Evolutionary conservation across 2,888 invertebrate species (phyloP).

Genomic region (Diaprepes abbreviatus): DNA sequence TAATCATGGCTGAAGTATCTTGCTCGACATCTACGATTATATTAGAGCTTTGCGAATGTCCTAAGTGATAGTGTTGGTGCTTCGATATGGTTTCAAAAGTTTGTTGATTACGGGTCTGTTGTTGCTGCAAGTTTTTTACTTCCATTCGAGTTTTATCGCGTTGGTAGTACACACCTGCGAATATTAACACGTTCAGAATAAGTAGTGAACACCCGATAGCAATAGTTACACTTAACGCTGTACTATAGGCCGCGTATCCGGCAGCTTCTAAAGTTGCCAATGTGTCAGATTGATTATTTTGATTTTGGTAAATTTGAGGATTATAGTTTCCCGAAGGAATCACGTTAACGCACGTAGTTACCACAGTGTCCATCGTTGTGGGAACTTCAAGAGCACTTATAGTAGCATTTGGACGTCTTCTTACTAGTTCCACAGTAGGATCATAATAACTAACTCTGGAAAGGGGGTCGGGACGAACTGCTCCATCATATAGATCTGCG

Average conservation of each 20-base stretch:
- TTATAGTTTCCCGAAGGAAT: conserved; percentile 67
- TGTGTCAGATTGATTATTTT: conserved; percentile 81
- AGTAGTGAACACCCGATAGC: conserved; percentile 86
- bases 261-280: conserved; percentile 85
- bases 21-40: conserved; percentile 89
- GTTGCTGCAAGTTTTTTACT: conserved; percentile 83
- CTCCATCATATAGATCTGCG: conserved; percentile 89
- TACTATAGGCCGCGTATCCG: conserved; percentile 82
- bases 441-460: conserved; percentile 76
- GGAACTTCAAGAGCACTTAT: conserved; percentile 75
- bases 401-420: conserved; percentile 72
- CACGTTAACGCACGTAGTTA: conserved; percentile 80
- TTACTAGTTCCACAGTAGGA: conserved; percentile 74
- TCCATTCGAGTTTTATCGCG: conserved; percentile 83
- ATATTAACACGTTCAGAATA: conserved; percentile 85
- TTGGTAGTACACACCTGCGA: conserved; percentile 89
- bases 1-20: conserved; percentile 72
- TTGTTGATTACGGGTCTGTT: conserved; percentile 77
- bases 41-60: conserved; percentile 83
- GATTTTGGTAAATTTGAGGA: conserved; percentile 70
- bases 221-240: conserved; percentile 83
- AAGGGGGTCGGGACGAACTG: conserved; percentile 88
- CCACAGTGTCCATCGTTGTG: conserved; percentile 79
- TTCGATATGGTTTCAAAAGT: conserved; percentile 83
- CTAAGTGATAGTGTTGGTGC: conserved; percentile 84